A percentile compares a stretch with the other conserved stretches of the same genome.
phyloP scores from a whole-genome alignment of 2,888 invertebrate genomes.

The Pediacus dermestoides region DNA sequence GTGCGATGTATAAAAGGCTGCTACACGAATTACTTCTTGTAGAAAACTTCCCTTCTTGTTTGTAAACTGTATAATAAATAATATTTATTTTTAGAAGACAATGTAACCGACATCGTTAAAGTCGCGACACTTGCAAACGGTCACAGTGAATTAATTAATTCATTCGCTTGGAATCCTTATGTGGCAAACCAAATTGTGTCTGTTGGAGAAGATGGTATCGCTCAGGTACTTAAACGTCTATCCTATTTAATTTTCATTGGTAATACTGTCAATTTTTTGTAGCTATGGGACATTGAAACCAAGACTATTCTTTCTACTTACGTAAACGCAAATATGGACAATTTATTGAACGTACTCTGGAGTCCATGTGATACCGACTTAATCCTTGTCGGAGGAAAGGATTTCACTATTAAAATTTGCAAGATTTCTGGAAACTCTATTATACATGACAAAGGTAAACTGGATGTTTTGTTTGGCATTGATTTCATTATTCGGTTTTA shows the following conservation, averaged over 20 bases:
- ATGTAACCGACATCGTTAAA: too few species aligned
- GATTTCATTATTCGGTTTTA: slow-evolving; percentile 11
- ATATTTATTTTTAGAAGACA: too few species aligned
- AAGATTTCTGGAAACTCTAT: slow-evolving; percentile 52
- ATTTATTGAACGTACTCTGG: slow-evolving; percentile 62
- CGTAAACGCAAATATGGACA: slow-evolving; percentile 54
- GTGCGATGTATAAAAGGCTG: slow-evolving; percentile 16
- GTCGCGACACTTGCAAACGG: slow-evolving; percentile 21
- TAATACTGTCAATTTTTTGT: slow-evolving; percentile 24
- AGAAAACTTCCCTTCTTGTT: too few species aligned
- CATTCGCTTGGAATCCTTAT: slow-evolving; percentile 41
- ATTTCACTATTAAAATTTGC: slow-evolving; percentile 67
- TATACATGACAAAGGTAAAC: slow-evolving; percentile 36
- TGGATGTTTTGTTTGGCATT: too few species aligned
- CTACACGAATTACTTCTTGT: too few species aligned
- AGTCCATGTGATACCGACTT: slow-evolving; percentile 59
- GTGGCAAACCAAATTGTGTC: slow-evolving; percentile 55
- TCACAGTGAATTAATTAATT: slow-evolving; percentile 19
- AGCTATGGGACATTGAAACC: slow-evolving; percentile 64
- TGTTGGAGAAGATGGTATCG: slow-evolving; percentile 66
- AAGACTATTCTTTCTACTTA: slow-evolving; percentile 59
- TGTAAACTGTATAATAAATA: too few species aligned
- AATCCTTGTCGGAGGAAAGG: slow-evolving; percentile 65
- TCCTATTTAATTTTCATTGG: slow-evolving; percentile 9
- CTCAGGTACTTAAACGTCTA: slow-evolving; percentile 57